These are phyloP conservation scores for Drosophila guanche DNA, from an alignment of 1,140 invertebrate genomes.

Conservation along the genomic window DNA sequence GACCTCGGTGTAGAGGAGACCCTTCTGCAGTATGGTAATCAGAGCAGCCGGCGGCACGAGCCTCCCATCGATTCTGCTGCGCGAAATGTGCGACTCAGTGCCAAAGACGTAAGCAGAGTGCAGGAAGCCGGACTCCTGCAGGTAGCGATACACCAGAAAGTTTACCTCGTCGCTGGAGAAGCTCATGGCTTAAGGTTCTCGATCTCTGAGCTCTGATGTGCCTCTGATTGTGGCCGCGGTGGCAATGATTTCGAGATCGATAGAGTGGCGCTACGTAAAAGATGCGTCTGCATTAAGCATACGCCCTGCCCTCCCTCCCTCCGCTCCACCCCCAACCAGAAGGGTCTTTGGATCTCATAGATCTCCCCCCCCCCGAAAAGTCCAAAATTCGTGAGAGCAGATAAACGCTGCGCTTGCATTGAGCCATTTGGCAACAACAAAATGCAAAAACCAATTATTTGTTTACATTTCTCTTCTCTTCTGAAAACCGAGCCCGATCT, in stretches of 20 bases:
- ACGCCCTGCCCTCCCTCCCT: too few species aligned
- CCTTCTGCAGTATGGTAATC: constrained; percentile 98
- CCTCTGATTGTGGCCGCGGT: too few species aligned
- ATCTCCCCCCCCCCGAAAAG: too few species aligned
- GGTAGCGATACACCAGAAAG: constrained; percentile 98
- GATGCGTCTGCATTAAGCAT: constrained; percentile 52
- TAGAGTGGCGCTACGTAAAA: constrained; percentile 60
- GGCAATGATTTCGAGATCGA: not conserved
- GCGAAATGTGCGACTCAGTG: constrained; percentile 98
- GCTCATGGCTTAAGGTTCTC: constrained; percentile 88
- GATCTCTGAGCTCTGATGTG: not conserved
- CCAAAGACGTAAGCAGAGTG: constrained; percentile 99
- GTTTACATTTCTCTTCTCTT: too few species aligned
- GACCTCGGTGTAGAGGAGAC: constrained; percentile 98
- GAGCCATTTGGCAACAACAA: too few species aligned
- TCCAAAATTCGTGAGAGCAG: too few species aligned
- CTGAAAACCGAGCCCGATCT: too few species aligned
- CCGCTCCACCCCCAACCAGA: too few species aligned
- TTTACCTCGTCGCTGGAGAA: constrained; percentile 99
- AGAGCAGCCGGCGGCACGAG: constrained; percentile 98
- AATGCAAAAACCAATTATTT: too few species aligned
- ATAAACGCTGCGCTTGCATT: too few species aligned
- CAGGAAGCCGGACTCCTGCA: constrained; percentile 99
- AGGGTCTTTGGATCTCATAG: too few species aligned
- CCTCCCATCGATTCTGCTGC: constrained; percentile 99